Evolutionary conservation across 2,888 invertebrate species (phyloP).

Genomic region (Quadroppia sp.): DNA sequence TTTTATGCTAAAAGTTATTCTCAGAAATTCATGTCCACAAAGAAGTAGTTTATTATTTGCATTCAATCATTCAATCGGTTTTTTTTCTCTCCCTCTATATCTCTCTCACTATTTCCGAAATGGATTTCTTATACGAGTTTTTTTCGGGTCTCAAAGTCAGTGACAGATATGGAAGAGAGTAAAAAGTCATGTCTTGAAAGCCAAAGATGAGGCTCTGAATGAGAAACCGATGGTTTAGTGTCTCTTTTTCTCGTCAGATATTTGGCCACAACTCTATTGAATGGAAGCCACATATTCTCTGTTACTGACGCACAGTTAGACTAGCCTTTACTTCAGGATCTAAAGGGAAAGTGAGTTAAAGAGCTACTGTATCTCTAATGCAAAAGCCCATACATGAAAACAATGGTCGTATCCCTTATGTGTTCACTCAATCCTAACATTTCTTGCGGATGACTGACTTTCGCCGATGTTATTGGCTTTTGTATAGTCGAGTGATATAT

Average conservation of each 20-base stretch:
- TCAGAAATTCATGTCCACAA: not conserved
- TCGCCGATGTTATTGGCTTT: not conserved
- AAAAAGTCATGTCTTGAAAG: not conserved
- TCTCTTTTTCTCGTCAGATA: not conserved
- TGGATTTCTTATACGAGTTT: not conserved
- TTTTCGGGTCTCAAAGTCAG: not conserved
- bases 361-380: not conserved
- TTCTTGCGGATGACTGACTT: not conserved
- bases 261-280: slow-evolving; percentile 1
- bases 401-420: slow-evolving; percentile 6
- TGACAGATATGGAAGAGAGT: not conserved
- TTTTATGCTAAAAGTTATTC: too few species aligned
- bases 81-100: not conserved
- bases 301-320: slow-evolving; percentile 1
- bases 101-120: not conserved
- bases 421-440: slow-evolving; percentile 12
- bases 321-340: not conserved
- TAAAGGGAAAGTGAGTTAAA: not conserved
- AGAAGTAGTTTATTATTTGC: not conserved
- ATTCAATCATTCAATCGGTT: not conserved
- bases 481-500: not conserved
- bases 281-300: not conserved
- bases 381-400: slow-evolving; percentile 12
- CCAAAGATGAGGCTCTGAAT: not conserved
- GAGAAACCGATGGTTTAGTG: not conserved